Evolutionary conservation across 2,888 invertebrate genomes (phyloP).

Genomic region (Ferdinandea cuprea): DNA sequence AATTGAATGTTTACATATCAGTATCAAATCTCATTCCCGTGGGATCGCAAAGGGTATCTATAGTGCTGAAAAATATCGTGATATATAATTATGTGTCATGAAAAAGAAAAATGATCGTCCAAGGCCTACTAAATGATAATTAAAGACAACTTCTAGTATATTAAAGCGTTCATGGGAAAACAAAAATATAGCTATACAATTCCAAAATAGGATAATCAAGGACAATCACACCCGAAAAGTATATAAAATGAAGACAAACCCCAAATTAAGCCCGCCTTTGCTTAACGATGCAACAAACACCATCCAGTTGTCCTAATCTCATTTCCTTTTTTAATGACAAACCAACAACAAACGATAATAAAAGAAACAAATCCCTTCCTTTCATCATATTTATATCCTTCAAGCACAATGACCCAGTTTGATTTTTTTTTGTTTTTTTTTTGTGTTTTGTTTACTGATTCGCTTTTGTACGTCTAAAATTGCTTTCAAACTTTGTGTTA

Average conservation of each 20-base stretch:
- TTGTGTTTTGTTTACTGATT: conserved; percentile 2
- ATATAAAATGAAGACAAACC: not conserved
- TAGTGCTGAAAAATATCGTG: no score
- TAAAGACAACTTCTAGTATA: no score
- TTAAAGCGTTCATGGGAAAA: no score
- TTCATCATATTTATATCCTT: conserved; percentile 52
- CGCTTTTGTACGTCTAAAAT: conserved; percentile 45
- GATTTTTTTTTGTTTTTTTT: conserved; percentile 1
- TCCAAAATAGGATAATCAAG: not conserved
- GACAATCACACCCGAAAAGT: not conserved
- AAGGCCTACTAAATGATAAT: no score
- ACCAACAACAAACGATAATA: conserved; percentile 21
- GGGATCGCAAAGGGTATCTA: no score
- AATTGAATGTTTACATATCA: no score
- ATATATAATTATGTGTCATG: no score
- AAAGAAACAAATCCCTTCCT: conserved; percentile 14
- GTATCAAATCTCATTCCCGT: no score
- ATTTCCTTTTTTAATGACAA: conserved; percentile 49
- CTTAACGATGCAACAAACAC: conserved; percentile 45
- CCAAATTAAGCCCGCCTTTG: conserved; percentile 6
- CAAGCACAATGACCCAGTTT: conserved; percentile 50
- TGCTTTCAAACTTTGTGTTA: conserved; percentile 51
- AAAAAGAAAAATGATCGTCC: no score
- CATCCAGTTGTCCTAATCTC: conserved; percentile 39
- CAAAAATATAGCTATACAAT: no score